phyloP scores from a whole-genome alignment of 2,797 vertebrate species.

The Paedocypris micromegethes region DNA sequence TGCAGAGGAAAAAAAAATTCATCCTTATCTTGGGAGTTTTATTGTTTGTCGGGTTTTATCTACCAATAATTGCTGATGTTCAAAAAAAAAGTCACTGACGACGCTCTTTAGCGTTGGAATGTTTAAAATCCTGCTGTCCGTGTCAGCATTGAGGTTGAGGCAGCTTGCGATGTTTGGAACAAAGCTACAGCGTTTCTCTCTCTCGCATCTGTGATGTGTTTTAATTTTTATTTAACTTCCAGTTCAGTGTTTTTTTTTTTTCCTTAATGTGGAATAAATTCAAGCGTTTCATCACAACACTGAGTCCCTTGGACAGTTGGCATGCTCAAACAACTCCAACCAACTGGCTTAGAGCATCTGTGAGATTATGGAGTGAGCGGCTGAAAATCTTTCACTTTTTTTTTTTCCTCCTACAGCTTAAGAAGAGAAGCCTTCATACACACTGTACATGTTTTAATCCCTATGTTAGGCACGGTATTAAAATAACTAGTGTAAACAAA shows the following conservation, averaged over 20 bases:
- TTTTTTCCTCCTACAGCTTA: slow-evolving; percentile 20
- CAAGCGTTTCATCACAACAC: slow-evolving; percentile 10
- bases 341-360: slow-evolving; percentile 27
- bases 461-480: slow-evolving; percentile 17
- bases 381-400: slow-evolving; percentile 10
- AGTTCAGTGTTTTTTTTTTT: slow-evolving; percentile 9
- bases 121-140: not conserved
- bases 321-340: slow-evolving; percentile 18
- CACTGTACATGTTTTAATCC: not conserved
- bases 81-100: too few relatives aligned
- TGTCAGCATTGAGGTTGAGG: not conserved
- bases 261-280: slow-evolving; percentile 2
- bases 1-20: too few relatives aligned
- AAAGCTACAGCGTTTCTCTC: slow-evolving; percentile 1
- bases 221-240: slow-evolving; percentile 8
- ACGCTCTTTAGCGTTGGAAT: too few relatives aligned
- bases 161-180: not conserved
- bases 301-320: slow-evolving; percentile 23
- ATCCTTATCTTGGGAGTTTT: too few relatives aligned
- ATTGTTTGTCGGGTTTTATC: too few relatives aligned
- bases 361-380: slow-evolving; percentile 13
- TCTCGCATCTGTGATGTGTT: slow-evolving; percentile 4
- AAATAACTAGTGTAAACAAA: slow-evolving; percentile 24
- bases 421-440: slow-evolving; percentile 11
- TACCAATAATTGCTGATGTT: too few relatives aligned